phyloP scores from a whole-genome alignment of 2,797 vertebrate genomes.

The Cirrhinus molitorella region DNA sequence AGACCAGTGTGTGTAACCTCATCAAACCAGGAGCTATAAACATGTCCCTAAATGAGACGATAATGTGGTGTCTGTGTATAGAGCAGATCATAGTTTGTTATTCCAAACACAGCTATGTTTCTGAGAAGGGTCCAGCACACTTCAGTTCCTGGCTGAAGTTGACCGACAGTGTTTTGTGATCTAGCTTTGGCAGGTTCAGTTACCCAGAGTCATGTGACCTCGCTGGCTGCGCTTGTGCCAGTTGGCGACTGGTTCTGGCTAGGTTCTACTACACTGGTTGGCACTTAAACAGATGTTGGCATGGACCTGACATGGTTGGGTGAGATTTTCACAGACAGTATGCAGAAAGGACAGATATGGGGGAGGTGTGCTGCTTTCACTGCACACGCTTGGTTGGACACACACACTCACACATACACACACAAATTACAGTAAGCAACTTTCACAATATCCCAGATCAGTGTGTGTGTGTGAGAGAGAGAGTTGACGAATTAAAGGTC shows the following conservation, averaged over 20 bases:
- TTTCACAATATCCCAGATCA: constrained; percentile 5
- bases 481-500: constrained; percentile 8
- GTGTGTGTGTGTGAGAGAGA: neutral
- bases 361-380: constrained; percentile 3
- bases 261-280: constrained; percentile 31
- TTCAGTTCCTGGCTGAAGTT: constrained; percentile 26
- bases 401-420: neutral
- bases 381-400: neutral
- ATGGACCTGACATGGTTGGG: constrained; percentile 26
- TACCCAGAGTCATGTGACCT: constrained; percentile 36
- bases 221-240: neutral
- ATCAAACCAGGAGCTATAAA: constrained; percentile 13
- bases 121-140: neutral
- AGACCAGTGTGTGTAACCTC: constrained; percentile 12
- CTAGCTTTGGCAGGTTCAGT: constrained; percentile 5
- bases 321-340: constrained; percentile 35
- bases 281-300: constrained; percentile 40
- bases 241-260: constrained; percentile 34
- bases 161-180: constrained; percentile 22
- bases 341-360: constrained; percentile 20
- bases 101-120: constrained; percentile 26
- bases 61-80: neutral
- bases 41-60: neutral
- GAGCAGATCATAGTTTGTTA: neutral
- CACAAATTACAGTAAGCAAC: neutral